Evolutionary conservation across 2,113 vertebrate genomes (phyloP).

Genomic region (Lethenteron reissneri): DNA sequence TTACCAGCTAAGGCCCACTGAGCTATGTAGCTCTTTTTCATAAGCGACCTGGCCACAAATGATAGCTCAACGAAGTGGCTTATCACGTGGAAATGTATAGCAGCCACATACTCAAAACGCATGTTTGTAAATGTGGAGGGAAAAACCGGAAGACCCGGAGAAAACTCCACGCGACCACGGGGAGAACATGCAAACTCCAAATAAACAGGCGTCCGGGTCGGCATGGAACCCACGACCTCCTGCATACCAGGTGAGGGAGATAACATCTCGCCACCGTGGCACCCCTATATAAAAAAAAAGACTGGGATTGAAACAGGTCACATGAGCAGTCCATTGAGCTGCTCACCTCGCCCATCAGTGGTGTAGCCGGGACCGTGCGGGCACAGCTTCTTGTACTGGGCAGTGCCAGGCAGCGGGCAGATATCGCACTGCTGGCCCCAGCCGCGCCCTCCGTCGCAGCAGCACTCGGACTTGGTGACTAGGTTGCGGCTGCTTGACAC

Average conservation of each 20-base stretch:
- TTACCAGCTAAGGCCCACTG: too few relatives aligned
- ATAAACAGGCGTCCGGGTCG: too few relatives aligned
- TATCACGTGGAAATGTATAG: too few relatives aligned
- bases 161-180: background rate
- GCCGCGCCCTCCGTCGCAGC: conserved; percentile 51
- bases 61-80: too few relatives aligned
- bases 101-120: too few relatives aligned
- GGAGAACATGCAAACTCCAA: too few relatives aligned
- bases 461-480: conserved; percentile 66
- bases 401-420: conserved; percentile 59
- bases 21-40: too few relatives aligned
- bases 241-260: background rate
- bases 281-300: background rate
- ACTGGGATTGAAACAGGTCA: background rate
- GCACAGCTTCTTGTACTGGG: conserved; percentile 68
- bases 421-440: conserved; percentile 71
- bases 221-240: too few relatives aligned
- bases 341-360: conserved; percentile 51
- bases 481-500: conserved; percentile 45
- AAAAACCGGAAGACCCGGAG: background rate
- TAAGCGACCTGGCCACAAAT: too few relatives aligned
- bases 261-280: background rate
- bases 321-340: background rate
- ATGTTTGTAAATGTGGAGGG: background rate
- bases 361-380: conserved; percentile 64